Evolutionary conservation across 2,113 vertebrate genomes (phyloP).

Genomic region (Otis tarda): DNA sequence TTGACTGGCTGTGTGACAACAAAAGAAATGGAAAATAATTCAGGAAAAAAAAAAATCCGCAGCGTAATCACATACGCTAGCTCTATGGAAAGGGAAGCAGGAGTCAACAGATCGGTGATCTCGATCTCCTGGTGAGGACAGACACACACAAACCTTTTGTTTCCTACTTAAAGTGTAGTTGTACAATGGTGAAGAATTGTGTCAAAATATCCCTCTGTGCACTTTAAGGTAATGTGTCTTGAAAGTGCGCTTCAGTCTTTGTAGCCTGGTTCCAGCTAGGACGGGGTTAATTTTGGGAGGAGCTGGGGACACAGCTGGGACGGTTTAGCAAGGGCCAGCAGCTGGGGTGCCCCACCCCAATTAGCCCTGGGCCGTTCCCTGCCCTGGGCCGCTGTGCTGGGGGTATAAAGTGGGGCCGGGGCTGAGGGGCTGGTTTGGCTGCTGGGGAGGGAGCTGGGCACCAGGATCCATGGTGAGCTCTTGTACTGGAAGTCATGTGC

Average conservation of each 20-base stretch:
- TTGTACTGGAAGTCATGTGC: no score
- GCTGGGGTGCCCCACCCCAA: no score
- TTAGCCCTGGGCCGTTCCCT: no score
- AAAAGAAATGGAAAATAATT: not conserved
- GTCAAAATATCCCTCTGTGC: not conserved
- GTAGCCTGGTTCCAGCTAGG: no score
- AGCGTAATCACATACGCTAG: not conserved
- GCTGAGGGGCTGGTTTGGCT: no score
- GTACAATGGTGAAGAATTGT: not conserved
- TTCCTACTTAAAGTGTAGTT: not conserved
- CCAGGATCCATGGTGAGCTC: no score
- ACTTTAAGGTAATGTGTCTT: not conserved
- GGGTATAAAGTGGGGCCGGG: no score
- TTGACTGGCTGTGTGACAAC: not conserved
- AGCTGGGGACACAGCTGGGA: no score
- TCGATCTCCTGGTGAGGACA: not conserved
- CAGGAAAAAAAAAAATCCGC: not conserved
- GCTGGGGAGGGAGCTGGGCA: no score
- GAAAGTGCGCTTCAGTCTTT: not conserved
- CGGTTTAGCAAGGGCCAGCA: no score
- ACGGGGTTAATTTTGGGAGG: no score
- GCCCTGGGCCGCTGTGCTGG: no score
- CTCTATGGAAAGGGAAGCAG: not conserved
- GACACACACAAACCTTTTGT: not conserved
- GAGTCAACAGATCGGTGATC: not conserved